A percentile compares a stretch with the other conserved stretches of the same genome.
Evolutionary conservation across 2,797 vertebrate genomes (phyloP).

Genomic region (Eospalax fontanierii): DNA sequence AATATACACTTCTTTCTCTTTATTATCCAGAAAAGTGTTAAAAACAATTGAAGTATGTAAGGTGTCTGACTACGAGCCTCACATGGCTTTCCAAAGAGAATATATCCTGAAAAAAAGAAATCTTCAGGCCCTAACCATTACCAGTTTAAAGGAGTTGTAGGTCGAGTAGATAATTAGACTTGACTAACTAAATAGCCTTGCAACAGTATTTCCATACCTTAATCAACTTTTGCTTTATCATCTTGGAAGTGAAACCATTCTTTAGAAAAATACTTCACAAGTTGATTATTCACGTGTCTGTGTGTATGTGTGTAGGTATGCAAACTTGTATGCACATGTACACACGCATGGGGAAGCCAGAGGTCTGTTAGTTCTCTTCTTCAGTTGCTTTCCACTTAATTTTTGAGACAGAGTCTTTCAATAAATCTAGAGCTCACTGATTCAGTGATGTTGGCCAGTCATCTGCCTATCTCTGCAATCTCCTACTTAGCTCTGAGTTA

Average conservation of each 20-base stretch:
- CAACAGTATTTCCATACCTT: neutral
- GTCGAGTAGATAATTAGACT: constrained; percentile 56
- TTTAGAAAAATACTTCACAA: neutral
- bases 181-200: constrained; percentile 29
- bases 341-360: no score
- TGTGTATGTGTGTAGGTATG: no score
- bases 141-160: constrained; percentile 34
- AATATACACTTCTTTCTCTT: neutral
- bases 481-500: neutral
- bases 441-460: no score
- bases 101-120: constrained; percentile 60
- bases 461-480: no score
- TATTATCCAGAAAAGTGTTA: constrained; percentile 15
- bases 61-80: neutral
- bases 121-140: constrained; percentile 5
- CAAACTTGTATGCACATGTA: no score
- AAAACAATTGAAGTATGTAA: constrained; percentile 16
- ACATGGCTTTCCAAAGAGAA: constrained; percentile 48
- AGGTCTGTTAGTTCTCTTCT: neutral
- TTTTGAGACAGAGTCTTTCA: no score
- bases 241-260: constrained; percentile 19
- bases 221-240: neutral
- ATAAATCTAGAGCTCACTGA: no score
- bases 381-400: no score
- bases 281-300: neutral